Evolutionary conservation across 1,140 invertebrate genomes (phyloP).

Genomic region (Drosophila lini): DNA sequence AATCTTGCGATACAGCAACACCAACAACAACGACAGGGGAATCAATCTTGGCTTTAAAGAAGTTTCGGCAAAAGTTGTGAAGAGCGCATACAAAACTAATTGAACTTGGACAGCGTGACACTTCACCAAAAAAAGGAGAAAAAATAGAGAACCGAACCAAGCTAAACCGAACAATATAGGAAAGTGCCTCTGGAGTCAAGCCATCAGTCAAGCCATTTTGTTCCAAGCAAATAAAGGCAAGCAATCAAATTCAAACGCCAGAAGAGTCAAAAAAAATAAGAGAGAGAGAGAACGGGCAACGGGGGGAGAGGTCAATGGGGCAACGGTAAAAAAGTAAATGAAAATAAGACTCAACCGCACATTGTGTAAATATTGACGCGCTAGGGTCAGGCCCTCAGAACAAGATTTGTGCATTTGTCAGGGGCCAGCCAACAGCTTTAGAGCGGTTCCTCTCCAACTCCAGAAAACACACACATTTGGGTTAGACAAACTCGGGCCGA

Average conservation of each 20-base stretch:
- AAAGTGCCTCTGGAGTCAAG: constrained; percentile 39
- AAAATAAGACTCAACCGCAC: constrained; percentile 43
- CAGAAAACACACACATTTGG: constrained; percentile 31
- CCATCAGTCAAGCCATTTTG: constrained; percentile 79
- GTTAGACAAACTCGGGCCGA: constrained; percentile 35
- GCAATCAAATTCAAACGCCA: constrained; percentile 76
- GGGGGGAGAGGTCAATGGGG: constrained; percentile 50
- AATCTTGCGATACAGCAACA: constrained; percentile 54
- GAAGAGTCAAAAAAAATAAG: constrained; percentile 26
- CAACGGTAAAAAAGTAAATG: constrained; percentile 60
- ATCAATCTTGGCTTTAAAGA: constrained; percentile 78
- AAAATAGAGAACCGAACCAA: constrained; percentile 15
- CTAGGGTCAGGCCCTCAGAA: constrained; percentile 54
- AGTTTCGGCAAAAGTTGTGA: constrained; percentile 69
- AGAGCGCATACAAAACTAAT: constrained; percentile 77
- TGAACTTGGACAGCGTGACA: constrained; percentile 82
- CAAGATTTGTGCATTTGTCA: constrained; percentile 75
- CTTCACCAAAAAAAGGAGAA: constrained; percentile 56
- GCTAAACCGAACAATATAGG: constrained; percentile 48
- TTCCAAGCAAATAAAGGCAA: constrained; percentile 77
- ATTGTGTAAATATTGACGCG: constrained; percentile 61
- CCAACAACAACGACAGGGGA: constrained; percentile 50
- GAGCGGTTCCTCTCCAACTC: constrained; percentile 1
- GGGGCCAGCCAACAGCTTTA: constrained; percentile 21
- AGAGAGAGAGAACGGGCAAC: not conserved